These are phyloP conservation scores for Aphrophora alni DNA, from an alignment of 2,888 invertebrate genomes.

Conservation along the genomic window DNA sequence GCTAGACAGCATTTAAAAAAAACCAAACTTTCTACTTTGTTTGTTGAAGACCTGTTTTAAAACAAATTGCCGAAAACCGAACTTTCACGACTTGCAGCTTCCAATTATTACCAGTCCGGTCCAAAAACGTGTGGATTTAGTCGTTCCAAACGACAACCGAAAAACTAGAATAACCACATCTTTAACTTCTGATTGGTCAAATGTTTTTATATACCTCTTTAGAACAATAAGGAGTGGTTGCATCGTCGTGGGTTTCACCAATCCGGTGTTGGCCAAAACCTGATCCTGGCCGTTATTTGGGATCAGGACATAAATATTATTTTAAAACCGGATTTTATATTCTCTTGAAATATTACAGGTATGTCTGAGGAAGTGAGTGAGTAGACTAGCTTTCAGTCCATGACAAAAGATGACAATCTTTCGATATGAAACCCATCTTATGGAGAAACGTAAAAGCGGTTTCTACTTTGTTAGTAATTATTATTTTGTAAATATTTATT, in stretches of 20 bases:
- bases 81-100: background rate
- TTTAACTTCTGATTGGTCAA: background rate
- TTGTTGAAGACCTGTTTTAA: background rate
- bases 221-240: background rate
- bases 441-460: too few relatives aligned
- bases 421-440: too few relatives aligned
- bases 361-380: too few relatives aligned
- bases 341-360: background rate
- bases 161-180: background rate
- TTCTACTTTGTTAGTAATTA: too few relatives aligned
- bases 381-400: too few relatives aligned
- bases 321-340: background rate
- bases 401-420: too few relatives aligned
- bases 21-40: background rate
- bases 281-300: background rate
- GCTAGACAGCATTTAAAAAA: background rate
- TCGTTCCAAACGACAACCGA: background rate
- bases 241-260: background rate
- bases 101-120: background rate
- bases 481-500: too few relatives aligned
- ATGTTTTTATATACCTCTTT: background rate
- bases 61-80: background rate
- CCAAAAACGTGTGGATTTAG: background rate
- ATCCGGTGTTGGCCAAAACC: background rate
- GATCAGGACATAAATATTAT: conserved; percentile 1